These are phyloP conservation scores for Fragum fragum DNA, from an alignment of 2,888 invertebrate species.

Conservation along the genomic window DNA sequence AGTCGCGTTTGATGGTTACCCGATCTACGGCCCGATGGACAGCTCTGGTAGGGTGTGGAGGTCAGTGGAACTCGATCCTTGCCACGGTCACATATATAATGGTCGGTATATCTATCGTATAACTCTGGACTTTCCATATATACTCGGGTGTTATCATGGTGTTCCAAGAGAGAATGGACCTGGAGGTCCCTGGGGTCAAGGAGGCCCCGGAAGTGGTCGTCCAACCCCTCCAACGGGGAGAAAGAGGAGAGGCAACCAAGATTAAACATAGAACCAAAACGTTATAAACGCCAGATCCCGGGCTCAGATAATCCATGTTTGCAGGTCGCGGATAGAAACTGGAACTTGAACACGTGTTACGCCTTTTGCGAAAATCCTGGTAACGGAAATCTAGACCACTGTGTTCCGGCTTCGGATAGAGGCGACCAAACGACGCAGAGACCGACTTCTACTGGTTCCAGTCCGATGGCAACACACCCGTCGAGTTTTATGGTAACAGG, in stretches of 20 bases:
- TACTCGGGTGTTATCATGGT: constrained; percentile 53
- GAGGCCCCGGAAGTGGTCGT: neutral
- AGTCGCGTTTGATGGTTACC: constrained; percentile 58
- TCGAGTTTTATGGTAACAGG: too few species aligned
- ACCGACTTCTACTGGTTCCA: neutral
- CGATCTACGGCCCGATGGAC: constrained; percentile 54
- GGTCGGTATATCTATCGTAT: constrained; percentile 47
- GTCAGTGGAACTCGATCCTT: constrained; percentile 43
- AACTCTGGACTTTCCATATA: constrained; percentile 51
- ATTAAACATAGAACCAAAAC: neutral
- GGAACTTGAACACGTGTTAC: constrained; percentile 38
- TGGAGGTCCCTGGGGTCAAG: neutral
- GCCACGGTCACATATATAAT: constrained; percentile 43
- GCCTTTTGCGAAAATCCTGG: constrained; percentile 46
- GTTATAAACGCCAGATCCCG: constrained; percentile 18
- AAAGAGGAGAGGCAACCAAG: neutral
- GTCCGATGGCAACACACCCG: too few species aligned
- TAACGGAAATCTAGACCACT: constrained; percentile 33
- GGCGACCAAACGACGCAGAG: neutral
- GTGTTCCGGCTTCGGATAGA: constrained; percentile 5
- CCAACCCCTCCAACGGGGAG: neutral
- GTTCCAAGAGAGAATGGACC: neutral
- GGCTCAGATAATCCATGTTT: constrained; percentile 6
- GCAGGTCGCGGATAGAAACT: constrained; percentile 7
- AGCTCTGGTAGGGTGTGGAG: constrained; percentile 24